Base-by-base conservation (phyloP, 2,797 vertebrate species). In the Dipus sagitta region DNA sequence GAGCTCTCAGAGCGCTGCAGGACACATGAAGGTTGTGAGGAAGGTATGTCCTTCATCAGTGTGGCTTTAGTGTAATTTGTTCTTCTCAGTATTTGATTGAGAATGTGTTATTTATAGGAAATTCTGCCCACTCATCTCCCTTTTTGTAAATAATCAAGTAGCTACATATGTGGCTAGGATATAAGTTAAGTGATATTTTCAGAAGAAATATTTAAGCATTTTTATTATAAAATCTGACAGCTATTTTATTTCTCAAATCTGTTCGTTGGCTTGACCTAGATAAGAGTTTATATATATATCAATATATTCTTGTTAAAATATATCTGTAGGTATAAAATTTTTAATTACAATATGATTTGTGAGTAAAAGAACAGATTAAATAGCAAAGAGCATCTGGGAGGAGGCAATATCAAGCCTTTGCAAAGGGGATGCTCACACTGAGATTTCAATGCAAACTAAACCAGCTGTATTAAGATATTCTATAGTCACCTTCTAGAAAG, bases 61-160 rank as follows among this genome's bases (percentile, higher is more conserved):
- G 47, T 93, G 52, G 26, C 74, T 91, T 93, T 90, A 88, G 85
- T 92, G 88, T 77, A 52, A 76, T 82, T 86, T 83, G 38, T 64
- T 74, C 15, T 74, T 26, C 52, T 87, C 32, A 92, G 30, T 90
- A 71, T 76, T 24, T 78, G 15, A 34, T 42, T 70, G 60, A 78
- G 92, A 88, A 91, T 75, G 6, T 58, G 54, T 58, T 58, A 58
- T 17, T 14, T 58, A 58, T 14, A 58, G 54, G 17, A 17, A 58
- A 58, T 58, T 58, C 13, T 58, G 3, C 54, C 13, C 54, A 58
- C 54, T 17, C 54, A 14, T 58, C 54, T 58, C 54, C 17, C 90
- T 88, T 4, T 90, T 79, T 75, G 28, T 67, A 26, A 30, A 26
- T 88, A 83, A 88, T 32, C 65, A 81, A 86, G 54, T 80, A 72